These are phyloP conservation scores for Drosophila funebris DNA, from an alignment of 1,140 invertebrate genomes.

Conservation along the genomic window DNA sequence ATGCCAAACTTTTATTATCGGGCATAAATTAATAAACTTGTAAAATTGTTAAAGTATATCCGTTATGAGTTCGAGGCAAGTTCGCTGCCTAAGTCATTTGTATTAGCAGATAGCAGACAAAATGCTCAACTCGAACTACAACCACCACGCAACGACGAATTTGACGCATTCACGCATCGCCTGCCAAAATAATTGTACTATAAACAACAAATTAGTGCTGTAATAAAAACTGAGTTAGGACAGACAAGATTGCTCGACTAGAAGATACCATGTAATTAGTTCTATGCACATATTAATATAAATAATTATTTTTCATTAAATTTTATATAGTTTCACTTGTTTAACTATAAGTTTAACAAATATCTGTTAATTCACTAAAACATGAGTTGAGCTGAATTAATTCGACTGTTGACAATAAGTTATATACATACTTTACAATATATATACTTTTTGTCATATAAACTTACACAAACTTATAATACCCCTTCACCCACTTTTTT, in stretches of 20 bases:
- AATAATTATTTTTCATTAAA: too few relatives aligned
- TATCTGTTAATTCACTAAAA: background rate
- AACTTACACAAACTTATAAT: background rate
- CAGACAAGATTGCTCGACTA: background rate
- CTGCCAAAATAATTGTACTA: constrained; percentile 62
- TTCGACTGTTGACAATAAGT: too few relatives aligned
- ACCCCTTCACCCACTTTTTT: background rate
- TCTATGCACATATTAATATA: background rate
- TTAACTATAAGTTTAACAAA: too few relatives aligned
- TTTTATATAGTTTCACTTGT: too few relatives aligned
- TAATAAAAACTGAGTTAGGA: constrained; percentile 52
- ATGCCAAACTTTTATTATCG: constrained; percentile 29
- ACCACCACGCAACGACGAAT: constrained; percentile 25
- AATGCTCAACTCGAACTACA: constrained; percentile 7
- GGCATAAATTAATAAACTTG: constrained; percentile 73
- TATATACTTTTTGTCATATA: background rate
- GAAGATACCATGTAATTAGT: background rate
- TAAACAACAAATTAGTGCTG: constrained; percentile 40
- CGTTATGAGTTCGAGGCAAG: constrained; percentile 44
- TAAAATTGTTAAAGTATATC: constrained; percentile 63
- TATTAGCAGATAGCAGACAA: constrained; percentile 23
- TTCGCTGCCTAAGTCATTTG: constrained; percentile 61
- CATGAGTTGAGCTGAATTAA: background rate
- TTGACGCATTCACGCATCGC: constrained; percentile 66
- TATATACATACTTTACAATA: background rate